phyloP scores from a whole-genome alignment of 2,888 invertebrate genomes.

The Leptopterna dolabrata region DNA sequence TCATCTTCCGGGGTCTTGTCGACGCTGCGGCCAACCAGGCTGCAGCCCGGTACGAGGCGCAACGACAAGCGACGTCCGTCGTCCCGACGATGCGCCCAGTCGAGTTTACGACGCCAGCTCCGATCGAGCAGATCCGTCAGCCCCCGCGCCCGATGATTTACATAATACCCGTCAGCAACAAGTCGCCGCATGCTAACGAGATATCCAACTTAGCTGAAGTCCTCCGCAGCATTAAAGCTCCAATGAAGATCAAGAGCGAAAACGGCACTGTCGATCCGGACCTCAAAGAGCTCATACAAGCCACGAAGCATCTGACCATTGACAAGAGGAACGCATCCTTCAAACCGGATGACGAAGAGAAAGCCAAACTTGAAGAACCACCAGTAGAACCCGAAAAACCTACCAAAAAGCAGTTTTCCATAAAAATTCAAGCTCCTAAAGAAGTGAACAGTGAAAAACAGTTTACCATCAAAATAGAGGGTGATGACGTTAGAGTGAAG shows the following conservation, averaged over 20 bases:
- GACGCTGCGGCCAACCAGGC: constrained; percentile 56
- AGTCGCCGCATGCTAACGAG: constrained; percentile 47
- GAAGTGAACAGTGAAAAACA: constrained; percentile 49
- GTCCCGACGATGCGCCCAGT: not conserved
- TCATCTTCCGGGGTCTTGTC: constrained; percentile 59
- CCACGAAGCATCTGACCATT: constrained; percentile 44
- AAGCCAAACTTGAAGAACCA: not conserved
- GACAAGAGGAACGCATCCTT: constrained; percentile 51
- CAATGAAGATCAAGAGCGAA: constrained; percentile 45
- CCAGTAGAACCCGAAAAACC: constrained; percentile 1
- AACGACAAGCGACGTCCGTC: not conserved
- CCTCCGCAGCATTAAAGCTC: constrained; percentile 29
- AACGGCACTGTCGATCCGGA: constrained; percentile 48
- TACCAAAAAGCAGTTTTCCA: constrained; percentile 31
- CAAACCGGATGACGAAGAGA: constrained; percentile 36
- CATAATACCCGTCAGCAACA: constrained; percentile 57
- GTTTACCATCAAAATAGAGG: constrained; percentile 56
- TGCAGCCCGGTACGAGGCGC: constrained; percentile 34
- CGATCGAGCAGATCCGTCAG: constrained; percentile 49
- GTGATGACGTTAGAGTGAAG: constrained; percentile 57
- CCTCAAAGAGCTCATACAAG: constrained; percentile 39
- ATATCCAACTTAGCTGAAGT: constrained; percentile 48
- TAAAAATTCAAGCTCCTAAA: constrained; percentile 53
- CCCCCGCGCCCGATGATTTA: constrained; percentile 57
- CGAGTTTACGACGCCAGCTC: constrained; percentile 28